Percentiles rank a stretch among this genome's conserved stretches.
phyloP scores from a whole-genome alignment of 2,888 invertebrate species.

The Dicroscelio sp. region DNA sequence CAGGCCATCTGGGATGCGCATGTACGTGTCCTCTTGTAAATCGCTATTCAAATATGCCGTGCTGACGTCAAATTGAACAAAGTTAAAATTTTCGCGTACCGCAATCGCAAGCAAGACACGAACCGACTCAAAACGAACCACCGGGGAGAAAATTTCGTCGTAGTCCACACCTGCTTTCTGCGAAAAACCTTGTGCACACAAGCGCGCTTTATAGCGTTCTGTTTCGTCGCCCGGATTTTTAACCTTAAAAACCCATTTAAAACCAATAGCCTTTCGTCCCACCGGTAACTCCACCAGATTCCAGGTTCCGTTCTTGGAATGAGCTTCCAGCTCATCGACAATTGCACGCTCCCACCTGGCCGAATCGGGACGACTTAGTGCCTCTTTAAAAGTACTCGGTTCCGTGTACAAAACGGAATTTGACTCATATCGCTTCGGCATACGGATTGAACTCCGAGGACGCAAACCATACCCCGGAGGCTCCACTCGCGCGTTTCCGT shows the following conservation, averaged over 20 bases:
- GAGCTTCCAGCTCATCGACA: conserved; percentile 54
- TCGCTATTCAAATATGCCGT: conserved; percentile 40
- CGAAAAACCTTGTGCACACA: conserved; percentile 59
- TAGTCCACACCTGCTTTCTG: conserved; percentile 54
- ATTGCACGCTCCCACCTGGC: conserved; percentile 62
- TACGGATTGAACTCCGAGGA: too few relatives aligned
- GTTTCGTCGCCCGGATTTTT: conserved; percentile 8
- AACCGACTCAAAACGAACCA: conserved; percentile 59
- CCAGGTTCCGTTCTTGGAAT: too few relatives aligned
- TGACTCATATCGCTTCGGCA: too few relatives aligned
- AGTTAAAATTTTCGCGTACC: not conserved
- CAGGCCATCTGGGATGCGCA: conserved; percentile 65
- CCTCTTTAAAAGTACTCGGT: conserved; percentile 59
- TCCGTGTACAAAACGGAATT: not conserved
- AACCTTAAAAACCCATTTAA: conserved; percentile 58
- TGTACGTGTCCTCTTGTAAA: conserved; percentile 54
- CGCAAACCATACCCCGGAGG: too few relatives aligned
- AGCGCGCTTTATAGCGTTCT: conserved; percentile 33
- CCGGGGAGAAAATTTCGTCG: conserved; percentile 58
- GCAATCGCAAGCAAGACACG: conserved; percentile 54
- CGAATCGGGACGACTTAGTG: conserved; percentile 44
- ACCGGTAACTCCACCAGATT: conserved; percentile 3
- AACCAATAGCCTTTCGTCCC: conserved; percentile 32
- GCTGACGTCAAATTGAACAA: not conserved
- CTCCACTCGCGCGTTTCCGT: too few relatives aligned